Percentiles rank a stretch among this genome's conserved stretches.
These are phyloP conservation scores for Thereva nobilitata DNA, from an alignment of 2,888 invertebrate species.

Conservation along the genomic window DNA sequence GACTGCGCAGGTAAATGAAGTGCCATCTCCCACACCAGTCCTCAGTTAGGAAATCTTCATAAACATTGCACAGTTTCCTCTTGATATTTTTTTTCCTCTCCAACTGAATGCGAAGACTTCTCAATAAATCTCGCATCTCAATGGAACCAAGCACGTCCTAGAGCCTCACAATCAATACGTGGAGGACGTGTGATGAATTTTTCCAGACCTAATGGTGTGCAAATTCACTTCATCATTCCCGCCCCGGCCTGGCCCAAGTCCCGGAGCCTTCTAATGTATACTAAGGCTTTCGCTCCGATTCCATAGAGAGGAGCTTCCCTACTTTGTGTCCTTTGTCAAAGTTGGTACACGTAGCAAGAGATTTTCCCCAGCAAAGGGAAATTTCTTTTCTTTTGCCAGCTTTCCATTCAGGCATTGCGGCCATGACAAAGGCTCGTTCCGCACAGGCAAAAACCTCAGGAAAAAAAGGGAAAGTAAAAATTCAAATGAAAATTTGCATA, in stretches of 20 bases:
- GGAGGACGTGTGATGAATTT: slow-evolving; percentile 32
- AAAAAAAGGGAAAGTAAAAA: slow-evolving; percentile 9
- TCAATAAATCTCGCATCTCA: slow-evolving; percentile 28
- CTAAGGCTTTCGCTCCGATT: slow-evolving; percentile 13
- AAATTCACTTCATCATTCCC: slow-evolving; percentile 24
- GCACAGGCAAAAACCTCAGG: slow-evolving; percentile 24
- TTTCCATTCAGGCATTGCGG: slow-evolving; percentile 2
- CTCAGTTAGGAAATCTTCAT: not conserved
- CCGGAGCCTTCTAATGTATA: not conserved
- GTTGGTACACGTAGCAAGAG: slow-evolving; percentile 25
- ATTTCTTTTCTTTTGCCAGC: slow-evolving; percentile 3
- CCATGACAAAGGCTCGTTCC: slow-evolving; percentile 12
- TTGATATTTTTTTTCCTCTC: slow-evolving; percentile 7
- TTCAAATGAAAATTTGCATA: slow-evolving; percentile 31
- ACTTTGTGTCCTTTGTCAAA: slow-evolving; percentile 28
- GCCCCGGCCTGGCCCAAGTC: not conserved
- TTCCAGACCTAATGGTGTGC: slow-evolving; percentile 30
- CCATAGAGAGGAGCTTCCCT: not conserved
- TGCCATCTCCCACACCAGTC: not conserved
- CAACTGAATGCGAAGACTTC: slow-evolving; percentile 17
- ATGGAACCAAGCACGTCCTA: slow-evolving; percentile 16
- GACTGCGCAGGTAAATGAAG: slow-evolving; percentile 32
- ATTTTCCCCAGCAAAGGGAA: slow-evolving; percentile 16
- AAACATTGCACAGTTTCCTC: not conserved
- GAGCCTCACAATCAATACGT: slow-evolving; percentile 29